Conservation (phyloP, 2,888 invertebrate species). For the Lottia scabra region DNA sequence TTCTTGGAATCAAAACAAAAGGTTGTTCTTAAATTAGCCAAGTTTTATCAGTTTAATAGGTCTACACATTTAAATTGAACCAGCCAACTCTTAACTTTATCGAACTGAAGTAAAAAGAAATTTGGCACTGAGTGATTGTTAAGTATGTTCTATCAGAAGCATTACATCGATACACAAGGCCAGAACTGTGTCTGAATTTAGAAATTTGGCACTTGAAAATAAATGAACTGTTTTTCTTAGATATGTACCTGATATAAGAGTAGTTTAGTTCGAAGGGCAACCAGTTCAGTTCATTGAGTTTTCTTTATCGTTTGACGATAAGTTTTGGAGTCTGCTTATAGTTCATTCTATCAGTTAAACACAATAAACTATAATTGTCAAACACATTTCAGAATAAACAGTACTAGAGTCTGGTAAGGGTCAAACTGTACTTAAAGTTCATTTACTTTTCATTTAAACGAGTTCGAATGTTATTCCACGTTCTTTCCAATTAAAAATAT, state of each 20-base stretch:
- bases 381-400: not conserved
- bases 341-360: not conserved
- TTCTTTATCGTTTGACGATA: not conserved
- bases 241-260: not conserved
- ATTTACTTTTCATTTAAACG: too few species aligned
- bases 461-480: too few species aligned
- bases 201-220: not conserved
- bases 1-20: too few species aligned
- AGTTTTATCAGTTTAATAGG: too few species aligned
- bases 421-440: too few species aligned
- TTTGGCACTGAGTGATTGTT: not conserved
- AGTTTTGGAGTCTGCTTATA: not conserved
- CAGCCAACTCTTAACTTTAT: too few species aligned
- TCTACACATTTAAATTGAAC: too few species aligned
- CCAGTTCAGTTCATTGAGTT: not conserved
- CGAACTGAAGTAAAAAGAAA: not conserved
- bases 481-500: too few species aligned
- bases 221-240: not conserved
- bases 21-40: too few species aligned
- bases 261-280: not conserved
- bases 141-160: not conserved
- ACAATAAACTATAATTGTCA: constrained; percentile 4
- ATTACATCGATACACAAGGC: not conserved
- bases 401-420: too few species aligned
- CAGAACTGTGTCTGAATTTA: not conserved